A percentile compares a stretch with the other conserved stretches of the same genome.
These are phyloP conservation scores for Danio albolineatus DNA, from an alignment of 2,797 vertebrate species.

Conservation along the genomic window DNA sequence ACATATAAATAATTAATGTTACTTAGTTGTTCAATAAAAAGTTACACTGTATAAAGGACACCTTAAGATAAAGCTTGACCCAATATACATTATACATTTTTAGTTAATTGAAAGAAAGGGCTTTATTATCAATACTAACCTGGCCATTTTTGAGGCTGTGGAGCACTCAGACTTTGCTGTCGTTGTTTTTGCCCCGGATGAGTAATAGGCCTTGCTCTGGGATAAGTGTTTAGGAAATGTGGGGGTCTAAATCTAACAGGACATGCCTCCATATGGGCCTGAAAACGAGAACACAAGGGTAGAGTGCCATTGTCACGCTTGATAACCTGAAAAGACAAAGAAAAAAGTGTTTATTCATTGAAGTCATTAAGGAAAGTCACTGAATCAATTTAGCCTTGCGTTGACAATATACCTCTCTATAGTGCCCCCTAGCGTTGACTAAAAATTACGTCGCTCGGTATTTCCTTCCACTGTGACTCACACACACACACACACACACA, in stretches of 20 bases:
- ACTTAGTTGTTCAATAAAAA: too few relatives aligned
- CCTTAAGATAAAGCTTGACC: too few relatives aligned
- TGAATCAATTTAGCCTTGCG: background rate
- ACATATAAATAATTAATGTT: too few relatives aligned
- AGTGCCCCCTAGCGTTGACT: slow-evolving; percentile 72
- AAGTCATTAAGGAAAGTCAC: background rate
- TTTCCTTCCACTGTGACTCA: background rate
- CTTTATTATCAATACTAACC: slow-evolving; percentile 62
- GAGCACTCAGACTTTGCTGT: slow-evolving; percentile 28
- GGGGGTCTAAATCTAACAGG: slow-evolving; percentile 62
- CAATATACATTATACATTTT: too few relatives aligned
- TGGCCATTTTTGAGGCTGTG: slow-evolving; percentile 49
- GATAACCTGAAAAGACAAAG: slow-evolving; percentile 56
- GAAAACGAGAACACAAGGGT: slow-evolving; percentile 72
- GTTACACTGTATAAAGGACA: too few relatives aligned
- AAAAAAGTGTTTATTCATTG: background rate
- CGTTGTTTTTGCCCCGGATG: slow-evolving; percentile 47
- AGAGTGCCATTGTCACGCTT: slow-evolving; percentile 17
- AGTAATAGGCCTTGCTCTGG: slow-evolving; percentile 53
- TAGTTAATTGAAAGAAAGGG: background rate
- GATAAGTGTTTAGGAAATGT: slow-evolving; percentile 52
- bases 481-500: too few relatives aligned
- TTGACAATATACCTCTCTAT: slow-evolving; percentile 35
- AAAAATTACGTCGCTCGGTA: background rate
- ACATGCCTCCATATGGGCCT: slow-evolving; percentile 73